Percentiles rank a stretch among this genome's conserved stretches.
phyloP scores from a whole-genome alignment of 2,113 vertebrate genomes.

The Vidua chalybeata region DNA sequence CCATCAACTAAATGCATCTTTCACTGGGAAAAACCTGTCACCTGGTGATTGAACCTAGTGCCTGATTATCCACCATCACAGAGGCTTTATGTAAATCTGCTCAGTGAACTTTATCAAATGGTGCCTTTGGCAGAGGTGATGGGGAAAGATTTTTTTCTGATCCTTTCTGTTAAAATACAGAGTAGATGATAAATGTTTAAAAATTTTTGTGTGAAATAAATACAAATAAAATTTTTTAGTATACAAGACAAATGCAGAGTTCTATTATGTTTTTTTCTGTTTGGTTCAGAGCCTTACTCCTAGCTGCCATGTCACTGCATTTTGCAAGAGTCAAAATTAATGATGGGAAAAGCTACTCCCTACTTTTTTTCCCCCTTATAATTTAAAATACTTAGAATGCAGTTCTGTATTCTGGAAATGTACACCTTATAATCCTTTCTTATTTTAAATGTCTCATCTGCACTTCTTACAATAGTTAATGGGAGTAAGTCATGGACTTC shows the following conservation, averaged over 20 bases:
- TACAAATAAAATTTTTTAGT: neutral
- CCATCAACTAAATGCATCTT: neutral
- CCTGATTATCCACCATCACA: neutral
- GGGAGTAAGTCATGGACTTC: neutral
- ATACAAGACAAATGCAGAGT: neutral
- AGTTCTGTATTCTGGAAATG: neutral
- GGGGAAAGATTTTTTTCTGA: neutral
- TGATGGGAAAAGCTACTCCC: neutral
- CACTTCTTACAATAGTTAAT: rapidly evolving
- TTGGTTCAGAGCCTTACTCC: neutral
- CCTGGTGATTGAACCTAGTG: neutral
- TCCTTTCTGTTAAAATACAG: neutral
- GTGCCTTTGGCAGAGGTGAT: neutral
- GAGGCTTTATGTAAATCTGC: neutral
- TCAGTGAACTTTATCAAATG: neutral
- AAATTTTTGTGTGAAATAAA: neutral
- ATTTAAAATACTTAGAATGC: neutral
- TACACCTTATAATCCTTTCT: neutral
- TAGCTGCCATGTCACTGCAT: neutral
- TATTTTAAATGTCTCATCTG: neutral
- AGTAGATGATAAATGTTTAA: neutral
- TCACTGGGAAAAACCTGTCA: neutral
- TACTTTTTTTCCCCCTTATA: neutral
- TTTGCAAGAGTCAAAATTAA: neutral
- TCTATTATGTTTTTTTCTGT: neutral